phyloP scores from a whole-genome alignment of 2,113 vertebrate genomes.

The Tympanuchus pallidicinctus region DNA sequence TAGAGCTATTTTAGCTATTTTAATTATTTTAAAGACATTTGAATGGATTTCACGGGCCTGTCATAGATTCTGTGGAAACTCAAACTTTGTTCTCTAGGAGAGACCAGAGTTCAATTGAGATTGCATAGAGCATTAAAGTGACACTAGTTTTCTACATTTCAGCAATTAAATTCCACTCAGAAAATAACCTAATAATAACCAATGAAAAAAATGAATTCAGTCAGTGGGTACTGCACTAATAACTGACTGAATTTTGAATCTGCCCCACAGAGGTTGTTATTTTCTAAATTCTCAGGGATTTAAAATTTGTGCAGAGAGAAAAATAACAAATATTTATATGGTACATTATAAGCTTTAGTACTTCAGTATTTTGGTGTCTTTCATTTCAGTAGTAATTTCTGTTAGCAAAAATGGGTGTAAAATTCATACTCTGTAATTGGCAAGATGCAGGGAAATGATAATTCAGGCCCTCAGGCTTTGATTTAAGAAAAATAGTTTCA shows the following conservation, averaged over 20 bases:
- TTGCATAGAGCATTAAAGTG: background rate
- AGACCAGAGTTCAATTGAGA: background rate
- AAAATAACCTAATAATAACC: background rate
- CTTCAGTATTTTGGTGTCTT: background rate
- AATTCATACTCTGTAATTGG: background rate
- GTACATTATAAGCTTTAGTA: background rate
- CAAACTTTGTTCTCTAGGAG: background rate
- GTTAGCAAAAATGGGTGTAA: background rate
- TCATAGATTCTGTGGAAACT: background rate
- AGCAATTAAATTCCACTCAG: background rate
- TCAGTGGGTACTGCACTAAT: background rate
- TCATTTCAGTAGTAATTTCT: background rate
- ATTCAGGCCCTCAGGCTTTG: background rate
- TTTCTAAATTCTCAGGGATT: background rate
- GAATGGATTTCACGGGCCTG: background rate
- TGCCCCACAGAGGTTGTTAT: background rate
- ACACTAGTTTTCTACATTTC: background rate
- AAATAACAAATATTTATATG: background rate
- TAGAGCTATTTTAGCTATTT: background rate
- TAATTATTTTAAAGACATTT: background rate
- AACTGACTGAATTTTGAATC: background rate
- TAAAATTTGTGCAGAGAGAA: background rate
- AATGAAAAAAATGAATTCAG: background rate
- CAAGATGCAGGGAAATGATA: background rate
- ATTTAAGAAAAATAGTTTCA: conserved; percentile 47